Base-by-base conservation (phyloP, 1,140 invertebrate species). In the Tenebrio molitor region DNA sequence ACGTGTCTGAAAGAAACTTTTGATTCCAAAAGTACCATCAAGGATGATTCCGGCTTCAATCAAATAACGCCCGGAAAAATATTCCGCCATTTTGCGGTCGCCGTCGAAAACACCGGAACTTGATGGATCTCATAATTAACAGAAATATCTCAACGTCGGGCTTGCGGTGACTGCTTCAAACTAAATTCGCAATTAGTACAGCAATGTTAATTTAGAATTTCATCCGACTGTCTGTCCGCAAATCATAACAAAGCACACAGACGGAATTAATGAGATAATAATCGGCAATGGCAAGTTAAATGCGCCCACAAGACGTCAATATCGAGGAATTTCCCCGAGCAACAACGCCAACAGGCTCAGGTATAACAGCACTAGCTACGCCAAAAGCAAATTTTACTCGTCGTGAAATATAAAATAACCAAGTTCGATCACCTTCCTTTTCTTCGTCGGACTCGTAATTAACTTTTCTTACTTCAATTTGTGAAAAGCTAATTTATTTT, bases 401-500 rank as follows among this genome's bases (percentile, higher is more conserved):
- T 69, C 44, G 41, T 53, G 29, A 69, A 69, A 19, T 58, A 41
- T 39, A 58, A 69, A 69, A 53, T 69, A 69, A 39, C 36, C 2
- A 39, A 39, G 42, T 71, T 50, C 25, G 69, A 71, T 66, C 10
- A 69, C 39, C 2, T n/a, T 34, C 29, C 12, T 12, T 39, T 39
- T 12, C 58, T 23, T 29, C 17, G 19, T 14, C 7, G n/a, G 21
- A 66, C 44, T 62, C 36, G 25, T 67, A 71, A 74, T 71, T 71
- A 74, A 71, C 73, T 74, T 74, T 67, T 66, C 29, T 71, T 36
- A 58, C 23, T 53, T 50, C 62, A 58, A 71, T 53, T 71, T 64
- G 46, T 42, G 33, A 33, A 42, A 42, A 44, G n/a, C 53, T 65
- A 74, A 74, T 74, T 74, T 63, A 46, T 71, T 67, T 65, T 46